Percentiles rank a stretch among this genome's conserved stretches.
Evolutionary conservation across 2,797 vertebrate species (phyloP).

Genomic region (Anisognathus igniventris): DNA sequence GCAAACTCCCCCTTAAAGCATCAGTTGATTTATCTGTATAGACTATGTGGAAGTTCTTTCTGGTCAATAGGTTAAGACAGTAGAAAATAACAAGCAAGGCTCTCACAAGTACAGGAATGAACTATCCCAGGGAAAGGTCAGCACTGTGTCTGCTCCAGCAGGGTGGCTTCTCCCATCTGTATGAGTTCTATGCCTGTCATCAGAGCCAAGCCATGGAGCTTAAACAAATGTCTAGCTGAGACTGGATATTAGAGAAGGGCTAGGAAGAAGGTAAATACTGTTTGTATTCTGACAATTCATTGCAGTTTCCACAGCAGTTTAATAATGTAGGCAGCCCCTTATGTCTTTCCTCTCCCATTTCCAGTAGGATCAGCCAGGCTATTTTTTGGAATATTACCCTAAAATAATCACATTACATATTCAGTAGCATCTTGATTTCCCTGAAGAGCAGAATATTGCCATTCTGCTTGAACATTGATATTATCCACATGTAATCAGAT

Average conservation of each 20-base stretch:
- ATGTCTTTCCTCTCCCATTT: neutral
- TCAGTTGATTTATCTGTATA: neutral
- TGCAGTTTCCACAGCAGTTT: neutral
- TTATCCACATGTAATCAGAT: neutral
- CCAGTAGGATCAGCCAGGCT: neutral
- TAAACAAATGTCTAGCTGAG: neutral
- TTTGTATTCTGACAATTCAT: neutral
- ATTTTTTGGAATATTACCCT: neutral
- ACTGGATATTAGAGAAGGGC: neutral
- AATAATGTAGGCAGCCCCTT: neutral
- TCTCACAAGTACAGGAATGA: neutral
- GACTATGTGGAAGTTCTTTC: neutral
- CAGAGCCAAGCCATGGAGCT: neutral
- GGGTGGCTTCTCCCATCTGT: neutral
- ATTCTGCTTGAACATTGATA: neutral
- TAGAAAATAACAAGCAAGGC: neutral
- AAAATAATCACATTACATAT: neutral
- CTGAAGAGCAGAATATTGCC: neutral
- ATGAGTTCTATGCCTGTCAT: neutral
- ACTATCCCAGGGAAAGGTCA: constrained; percentile 1
- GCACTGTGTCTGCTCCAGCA: neutral
- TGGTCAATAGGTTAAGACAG: constrained; percentile 1
- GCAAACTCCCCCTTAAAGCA: neutral
- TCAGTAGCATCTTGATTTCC: neutral
- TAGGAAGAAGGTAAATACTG: neutral